A percentile compares a stretch with the other conserved stretches of the same genome.
Conservation (phyloP, 2,797 vertebrate genomes). For the Todus mexicanus region DNA sequence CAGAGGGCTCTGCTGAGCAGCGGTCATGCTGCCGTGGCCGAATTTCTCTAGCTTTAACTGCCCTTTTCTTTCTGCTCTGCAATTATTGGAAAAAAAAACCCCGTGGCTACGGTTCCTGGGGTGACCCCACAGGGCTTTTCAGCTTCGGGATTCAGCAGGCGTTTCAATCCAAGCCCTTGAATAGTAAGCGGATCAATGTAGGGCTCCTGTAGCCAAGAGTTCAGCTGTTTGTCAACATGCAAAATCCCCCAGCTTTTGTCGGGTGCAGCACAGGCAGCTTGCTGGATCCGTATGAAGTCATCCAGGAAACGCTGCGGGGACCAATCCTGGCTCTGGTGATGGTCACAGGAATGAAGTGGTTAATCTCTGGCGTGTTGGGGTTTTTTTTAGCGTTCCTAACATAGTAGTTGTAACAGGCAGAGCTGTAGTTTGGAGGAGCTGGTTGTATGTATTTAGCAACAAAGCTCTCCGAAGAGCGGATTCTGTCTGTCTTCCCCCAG, state of each 20-base stretch:
- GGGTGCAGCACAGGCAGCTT: background rate
- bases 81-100: background rate
- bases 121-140: background rate
- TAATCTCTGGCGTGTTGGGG: background rate
- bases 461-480: background rate
- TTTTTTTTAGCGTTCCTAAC: background rate
- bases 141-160: background rate
- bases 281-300: background rate
- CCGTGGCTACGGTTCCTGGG: background rate
- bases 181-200: background rate
- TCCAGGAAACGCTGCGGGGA: background rate
- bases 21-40: background rate
- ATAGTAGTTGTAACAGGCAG: background rate
- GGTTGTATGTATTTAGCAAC: background rate
- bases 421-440: background rate
- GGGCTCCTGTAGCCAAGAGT: background rate
- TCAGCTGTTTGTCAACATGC: background rate
- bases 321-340: background rate
- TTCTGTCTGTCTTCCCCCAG: background rate
- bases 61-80: background rate
- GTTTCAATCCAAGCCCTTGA: background rate
- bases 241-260: background rate
- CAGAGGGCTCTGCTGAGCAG: constrained; percentile 27
- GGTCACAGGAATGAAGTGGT: background rate
- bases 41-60: background rate